Evolutionary conservation across 1,140 invertebrate species (phyloP).

Genomic region (Probaryconus sp.): DNA sequence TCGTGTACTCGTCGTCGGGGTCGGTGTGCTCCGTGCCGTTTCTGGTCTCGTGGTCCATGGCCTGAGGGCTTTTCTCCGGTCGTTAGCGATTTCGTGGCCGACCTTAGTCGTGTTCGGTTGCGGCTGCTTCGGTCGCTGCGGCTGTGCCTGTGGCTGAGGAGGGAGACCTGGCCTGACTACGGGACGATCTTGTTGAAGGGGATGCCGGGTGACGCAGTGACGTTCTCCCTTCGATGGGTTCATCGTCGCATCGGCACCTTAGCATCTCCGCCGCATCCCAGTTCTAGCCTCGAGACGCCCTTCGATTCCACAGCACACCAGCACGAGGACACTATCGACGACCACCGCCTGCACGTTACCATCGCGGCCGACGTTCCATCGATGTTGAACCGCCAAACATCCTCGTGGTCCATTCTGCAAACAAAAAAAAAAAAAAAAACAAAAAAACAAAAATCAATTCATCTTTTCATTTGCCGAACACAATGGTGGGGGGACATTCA

Average conservation of each 20-base stretch:
- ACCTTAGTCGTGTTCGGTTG: conserved; percentile 43
- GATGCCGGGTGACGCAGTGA: conserved; percentile 69
- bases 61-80: conserved; percentile 57
- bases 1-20: conserved; percentile 69
- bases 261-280: conserved; percentile 60
- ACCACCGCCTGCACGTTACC: conserved; percentile 16
- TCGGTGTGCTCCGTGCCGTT: conserved; percentile 70
- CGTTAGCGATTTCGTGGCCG: too few species aligned
- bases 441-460: conserved; percentile 15
- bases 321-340: conserved; percentile 49
- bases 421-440: too few species aligned
- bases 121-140: conserved; percentile 20
- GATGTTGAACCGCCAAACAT: conserved; percentile 54
- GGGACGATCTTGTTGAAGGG: conserved; percentile 60
- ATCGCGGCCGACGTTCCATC: conserved; percentile 57
- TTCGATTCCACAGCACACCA: conserved; percentile 54
- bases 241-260: conserved; percentile 76
- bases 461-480: neutral
- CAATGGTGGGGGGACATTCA: too few species aligned
- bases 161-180: conserved; percentile 62
- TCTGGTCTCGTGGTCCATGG: conserved; percentile 75
- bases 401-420: conserved; percentile 73
- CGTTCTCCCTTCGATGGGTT: conserved; percentile 71
- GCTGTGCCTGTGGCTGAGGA: conserved; percentile 21
- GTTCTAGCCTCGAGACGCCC: conserved; percentile 30